Conservation (phyloP, 2,797 vertebrate species). For the Austrolebias charrua region DNA sequence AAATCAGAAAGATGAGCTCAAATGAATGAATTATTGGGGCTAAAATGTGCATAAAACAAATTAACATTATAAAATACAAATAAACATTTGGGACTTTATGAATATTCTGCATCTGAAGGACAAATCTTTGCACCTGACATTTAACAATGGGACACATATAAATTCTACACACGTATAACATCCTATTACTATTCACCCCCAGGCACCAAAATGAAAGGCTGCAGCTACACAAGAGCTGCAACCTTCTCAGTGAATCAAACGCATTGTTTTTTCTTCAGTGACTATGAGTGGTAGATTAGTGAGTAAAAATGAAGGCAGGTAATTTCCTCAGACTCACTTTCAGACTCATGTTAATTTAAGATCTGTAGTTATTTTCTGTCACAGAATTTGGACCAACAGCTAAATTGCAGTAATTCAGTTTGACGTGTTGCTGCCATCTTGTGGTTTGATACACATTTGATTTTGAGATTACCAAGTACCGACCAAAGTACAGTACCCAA, state of each 20-base stretch:
- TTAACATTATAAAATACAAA: background rate
- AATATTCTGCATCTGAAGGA: background rate
- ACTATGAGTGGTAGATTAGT: background rate
- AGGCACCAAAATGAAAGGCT: constrained; percentile 19
- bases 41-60: background rate
- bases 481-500: too few relatives aligned
- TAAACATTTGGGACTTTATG: background rate
- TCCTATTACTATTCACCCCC: constrained; percentile 17
- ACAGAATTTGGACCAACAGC: background rate
- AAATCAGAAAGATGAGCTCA: too few relatives aligned
- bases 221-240: constrained; percentile 4
- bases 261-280: too few relatives aligned
- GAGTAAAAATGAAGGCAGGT: background rate
- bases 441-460: constrained; percentile 21
- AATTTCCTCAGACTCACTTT: background rate
- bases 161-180: constrained; percentile 3
- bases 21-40: too few relatives aligned
- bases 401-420: too few relatives aligned
- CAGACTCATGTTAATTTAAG: background rate
- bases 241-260: background rate
- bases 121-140: background rate
- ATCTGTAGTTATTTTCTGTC: background rate
- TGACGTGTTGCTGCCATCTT: constrained; percentile 45
- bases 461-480: too few relatives aligned
- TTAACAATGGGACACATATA: background rate